Evolutionary conservation across 2,888 invertebrate species (phyloP).

Genomic region (Prenolepis imparis): DNA sequence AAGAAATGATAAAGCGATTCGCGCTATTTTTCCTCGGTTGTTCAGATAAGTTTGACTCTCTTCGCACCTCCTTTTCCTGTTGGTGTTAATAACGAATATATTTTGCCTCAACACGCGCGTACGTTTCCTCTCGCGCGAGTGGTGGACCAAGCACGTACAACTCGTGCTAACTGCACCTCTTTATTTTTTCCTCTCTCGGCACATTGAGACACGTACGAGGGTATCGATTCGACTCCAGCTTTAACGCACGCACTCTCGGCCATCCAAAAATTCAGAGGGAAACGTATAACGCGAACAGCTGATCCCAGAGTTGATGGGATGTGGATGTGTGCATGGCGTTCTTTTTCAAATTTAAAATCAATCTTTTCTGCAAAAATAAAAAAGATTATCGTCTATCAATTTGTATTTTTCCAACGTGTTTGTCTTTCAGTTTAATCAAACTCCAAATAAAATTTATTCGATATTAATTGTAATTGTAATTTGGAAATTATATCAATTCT

Average conservation of each 20-base stretch:
- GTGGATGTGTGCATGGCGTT: not conserved
- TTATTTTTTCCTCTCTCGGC: slow-evolving; percentile 62
- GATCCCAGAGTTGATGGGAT: slow-evolving; percentile 5
- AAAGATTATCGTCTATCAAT: not conserved
- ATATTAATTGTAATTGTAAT: not conserved
- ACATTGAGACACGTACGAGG: slow-evolving; percentile 63
- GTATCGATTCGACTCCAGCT: slow-evolving; percentile 42
- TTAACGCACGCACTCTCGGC: slow-evolving; percentile 53
- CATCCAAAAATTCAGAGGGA: slow-evolving; percentile 56
- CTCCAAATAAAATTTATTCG: not conserved
- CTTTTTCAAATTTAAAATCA: not conserved
- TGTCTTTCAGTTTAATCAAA: not conserved
- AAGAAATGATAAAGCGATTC: not conserved
- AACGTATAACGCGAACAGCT: slow-evolving; percentile 28
- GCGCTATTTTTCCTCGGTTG: not conserved
- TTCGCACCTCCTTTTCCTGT: slow-evolving; percentile 45
- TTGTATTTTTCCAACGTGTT: not conserved
- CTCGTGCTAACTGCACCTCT: slow-evolving; percentile 78
- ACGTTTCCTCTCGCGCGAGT: slow-evolving; percentile 58
- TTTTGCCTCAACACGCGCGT: slow-evolving; percentile 73
- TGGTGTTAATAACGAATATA: slow-evolving; percentile 67
- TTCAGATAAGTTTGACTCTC: slow-evolving; percentile 37
- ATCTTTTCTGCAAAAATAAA: not conserved
- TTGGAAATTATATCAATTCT: not conserved
- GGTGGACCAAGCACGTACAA: slow-evolving; percentile 78